Evolutionary conservation across 64 coral and sea anemone species (phyloP).

Genomic region (Montipora sp.): DNA sequence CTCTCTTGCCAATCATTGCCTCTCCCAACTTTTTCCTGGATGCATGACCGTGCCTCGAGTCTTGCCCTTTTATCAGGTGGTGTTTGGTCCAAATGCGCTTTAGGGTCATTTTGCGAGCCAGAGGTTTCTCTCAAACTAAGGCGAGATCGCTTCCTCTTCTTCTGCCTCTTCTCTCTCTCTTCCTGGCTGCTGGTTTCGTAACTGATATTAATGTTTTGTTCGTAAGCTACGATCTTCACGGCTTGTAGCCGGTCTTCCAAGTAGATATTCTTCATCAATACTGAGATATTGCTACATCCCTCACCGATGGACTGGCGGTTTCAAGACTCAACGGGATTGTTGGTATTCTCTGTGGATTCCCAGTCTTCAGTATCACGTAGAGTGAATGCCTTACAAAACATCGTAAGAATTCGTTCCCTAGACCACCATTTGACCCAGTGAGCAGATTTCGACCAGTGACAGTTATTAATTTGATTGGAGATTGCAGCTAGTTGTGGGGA

Average conservation of each 20-base stretch:
- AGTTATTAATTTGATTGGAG: background rate
- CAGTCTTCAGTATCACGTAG: conserved; percentile 18
- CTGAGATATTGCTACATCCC: conserved; percentile 31
- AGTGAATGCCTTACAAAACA: conserved; percentile 28
- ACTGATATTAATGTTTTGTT: conserved; percentile 29
- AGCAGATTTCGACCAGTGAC: conserved; percentile 24
- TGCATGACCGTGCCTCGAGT: background rate
- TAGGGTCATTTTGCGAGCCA: background rate
- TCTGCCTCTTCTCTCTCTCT: background rate
- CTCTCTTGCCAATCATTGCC: background rate
- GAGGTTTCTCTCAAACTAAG: background rate
- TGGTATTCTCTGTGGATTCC: conserved; percentile 11
- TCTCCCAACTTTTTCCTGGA: conserved; percentile 18
- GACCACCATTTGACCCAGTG: conserved; percentile 35
- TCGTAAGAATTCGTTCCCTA: conserved; percentile 24
- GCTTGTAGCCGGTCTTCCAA: conserved; percentile 19
- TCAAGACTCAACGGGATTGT: conserved; percentile 35
- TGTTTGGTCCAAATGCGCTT: conserved; percentile 2
- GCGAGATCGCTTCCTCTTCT: background rate
- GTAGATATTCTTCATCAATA: conserved; percentile 33
- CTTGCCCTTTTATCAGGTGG: conserved; percentile 32
- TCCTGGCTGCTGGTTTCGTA: background rate
- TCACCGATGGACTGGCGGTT: conserved; percentile 30
- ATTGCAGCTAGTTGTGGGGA: background rate
- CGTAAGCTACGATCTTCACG: conserved; percentile 8